These are phyloP conservation scores for Ctena decussata DNA, from an alignment of 2,888 invertebrate species.

Conservation along the genomic window DNA sequence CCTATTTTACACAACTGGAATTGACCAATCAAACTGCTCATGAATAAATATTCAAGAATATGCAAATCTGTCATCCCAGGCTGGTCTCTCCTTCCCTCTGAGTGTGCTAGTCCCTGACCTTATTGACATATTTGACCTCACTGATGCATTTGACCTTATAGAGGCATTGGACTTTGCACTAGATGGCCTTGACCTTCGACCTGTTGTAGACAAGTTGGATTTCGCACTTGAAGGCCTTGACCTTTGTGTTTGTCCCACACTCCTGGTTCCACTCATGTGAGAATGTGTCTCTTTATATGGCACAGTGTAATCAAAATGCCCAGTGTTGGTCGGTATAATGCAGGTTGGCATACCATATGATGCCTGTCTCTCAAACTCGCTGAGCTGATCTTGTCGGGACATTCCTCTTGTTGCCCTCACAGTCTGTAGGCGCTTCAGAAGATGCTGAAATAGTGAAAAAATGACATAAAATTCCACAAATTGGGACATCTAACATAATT, in stretches of 20 bases:
- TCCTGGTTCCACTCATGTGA: slow-evolving; percentile 28
- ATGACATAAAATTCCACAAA: no score
- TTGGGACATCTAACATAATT: no score
- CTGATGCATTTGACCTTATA: slow-evolving; percentile 52
- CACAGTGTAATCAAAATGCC: slow-evolving; percentile 28
- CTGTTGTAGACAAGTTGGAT: slow-evolving; percentile 50
- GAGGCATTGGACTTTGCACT: slow-evolving; percentile 74
- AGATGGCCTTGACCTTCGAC: slow-evolving; percentile 67
- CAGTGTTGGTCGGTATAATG: slow-evolving; percentile 36
- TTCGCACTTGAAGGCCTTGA: slow-evolving; percentile 72
- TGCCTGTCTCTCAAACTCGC: slow-evolving; percentile 71
- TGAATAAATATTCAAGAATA: slow-evolving; percentile 52
- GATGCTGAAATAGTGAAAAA: slow-evolving; percentile 69
- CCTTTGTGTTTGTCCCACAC: slow-evolving; percentile 42
- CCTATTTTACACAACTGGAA: no score
- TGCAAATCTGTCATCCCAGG: slow-evolving; percentile 70
- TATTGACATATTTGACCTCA: slow-evolving; percentile 46
- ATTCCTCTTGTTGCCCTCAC: slow-evolving; percentile 76
- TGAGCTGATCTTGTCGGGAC: slow-evolving; percentile 76
- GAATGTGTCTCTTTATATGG: slow-evolving; percentile 23
- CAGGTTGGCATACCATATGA: slow-evolving; percentile 78
- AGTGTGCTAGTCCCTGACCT: slow-evolving; percentile 33
- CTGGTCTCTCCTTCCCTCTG: slow-evolving; percentile 53
- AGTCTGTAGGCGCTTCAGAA: slow-evolving; percentile 76
- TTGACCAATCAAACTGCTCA: no score